A percentile compares a stretch with the other conserved stretches of the same genome.
Evolutionary conservation across 2,797 vertebrate species (phyloP).

Genomic region (Chaenodraco wilsoni): DNA sequence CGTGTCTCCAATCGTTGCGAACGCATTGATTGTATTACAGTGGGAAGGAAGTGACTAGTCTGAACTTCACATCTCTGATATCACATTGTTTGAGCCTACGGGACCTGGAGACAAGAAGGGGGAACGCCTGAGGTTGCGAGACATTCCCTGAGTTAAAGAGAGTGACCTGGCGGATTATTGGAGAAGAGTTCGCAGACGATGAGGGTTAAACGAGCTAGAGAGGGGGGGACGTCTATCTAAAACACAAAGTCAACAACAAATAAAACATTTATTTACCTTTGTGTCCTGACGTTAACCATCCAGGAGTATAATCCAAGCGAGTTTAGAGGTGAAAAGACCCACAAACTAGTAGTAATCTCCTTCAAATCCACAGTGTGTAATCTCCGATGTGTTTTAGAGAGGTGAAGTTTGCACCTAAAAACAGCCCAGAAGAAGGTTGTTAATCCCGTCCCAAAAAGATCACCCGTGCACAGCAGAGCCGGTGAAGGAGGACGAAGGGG

Average conservation of each 20-base stretch:
- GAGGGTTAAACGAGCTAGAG: slow-evolving; percentile 50
- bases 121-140: slow-evolving; percentile 32
- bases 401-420: slow-evolving; percentile 68
- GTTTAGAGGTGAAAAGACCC: slow-evolving; percentile 43
- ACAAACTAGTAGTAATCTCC: slow-evolving; percentile 61
- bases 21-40: slow-evolving; percentile 31
- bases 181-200: slow-evolving; percentile 56
- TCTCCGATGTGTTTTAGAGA: slow-evolving; percentile 48
- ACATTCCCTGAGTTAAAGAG: slow-evolving; percentile 47
- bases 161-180: slow-evolving; percentile 63
- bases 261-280: slow-evolving; percentile 74
- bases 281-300: slow-evolving; percentile 73
- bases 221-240: slow-evolving; percentile 21
- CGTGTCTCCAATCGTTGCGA: slow-evolving; percentile 31
- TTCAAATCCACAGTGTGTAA: slow-evolving; percentile 64
- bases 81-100: slow-evolving; percentile 31
- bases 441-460: slow-evolving; percentile 68
- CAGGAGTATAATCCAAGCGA: slow-evolving; percentile 77
- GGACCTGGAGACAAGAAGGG: slow-evolving; percentile 40
- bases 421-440: slow-evolving; percentile 38
- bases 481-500: neutral
- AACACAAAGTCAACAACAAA: slow-evolving; percentile 11
- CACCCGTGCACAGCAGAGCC: slow-evolving; percentile 19
- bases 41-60: slow-evolving; percentile 35
- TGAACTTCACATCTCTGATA: slow-evolving; percentile 50